A percentile compares a stretch with the other conserved stretches of the same genome.
phyloP scores from a whole-genome alignment of 2,888 invertebrate genomes.

The Ormyrus labotus region DNA sequence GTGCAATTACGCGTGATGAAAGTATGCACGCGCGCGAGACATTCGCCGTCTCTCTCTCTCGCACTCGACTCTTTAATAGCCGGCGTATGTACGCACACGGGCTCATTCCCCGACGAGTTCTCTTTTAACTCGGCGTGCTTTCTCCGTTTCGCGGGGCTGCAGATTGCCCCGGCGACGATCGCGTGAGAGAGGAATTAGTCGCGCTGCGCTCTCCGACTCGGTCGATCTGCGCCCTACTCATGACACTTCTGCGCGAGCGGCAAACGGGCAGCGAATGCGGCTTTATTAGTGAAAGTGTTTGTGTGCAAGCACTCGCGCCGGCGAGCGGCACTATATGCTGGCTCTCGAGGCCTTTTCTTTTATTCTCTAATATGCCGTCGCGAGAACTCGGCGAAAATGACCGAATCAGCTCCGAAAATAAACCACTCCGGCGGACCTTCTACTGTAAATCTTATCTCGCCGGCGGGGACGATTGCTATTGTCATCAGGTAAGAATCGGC shows the following conservation, averaged over 20 bases:
- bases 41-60: constrained; percentile 21
- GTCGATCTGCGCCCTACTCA: not conserved
- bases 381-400: too few species aligned
- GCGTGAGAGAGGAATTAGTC: constrained; percentile 36
- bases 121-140: constrained; percentile 6
- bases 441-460: too few species aligned
- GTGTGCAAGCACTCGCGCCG: not conserved
- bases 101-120: too few species aligned
- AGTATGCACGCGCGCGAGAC: constrained; percentile 23
- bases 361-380: too few species aligned
- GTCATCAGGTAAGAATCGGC: too few species aligned
- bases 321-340: not conserved
- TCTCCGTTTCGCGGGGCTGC: not conserved
- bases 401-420: too few species aligned
- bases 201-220: not conserved
- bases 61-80: constrained; percentile 2
- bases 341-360: too few species aligned
- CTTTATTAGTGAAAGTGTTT: constrained; percentile 40
- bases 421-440: too few species aligned
- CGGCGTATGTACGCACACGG: too few species aligned
- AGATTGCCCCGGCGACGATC: constrained; percentile 17
- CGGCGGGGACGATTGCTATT: too few species aligned
- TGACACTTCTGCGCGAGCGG: not conserved
- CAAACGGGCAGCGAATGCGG: constrained; percentile 11
- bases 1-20: constrained; percentile 37